Conservation (phyloP, 2,113 vertebrate genomes). For the Rhodinocichla rosea region DNA sequence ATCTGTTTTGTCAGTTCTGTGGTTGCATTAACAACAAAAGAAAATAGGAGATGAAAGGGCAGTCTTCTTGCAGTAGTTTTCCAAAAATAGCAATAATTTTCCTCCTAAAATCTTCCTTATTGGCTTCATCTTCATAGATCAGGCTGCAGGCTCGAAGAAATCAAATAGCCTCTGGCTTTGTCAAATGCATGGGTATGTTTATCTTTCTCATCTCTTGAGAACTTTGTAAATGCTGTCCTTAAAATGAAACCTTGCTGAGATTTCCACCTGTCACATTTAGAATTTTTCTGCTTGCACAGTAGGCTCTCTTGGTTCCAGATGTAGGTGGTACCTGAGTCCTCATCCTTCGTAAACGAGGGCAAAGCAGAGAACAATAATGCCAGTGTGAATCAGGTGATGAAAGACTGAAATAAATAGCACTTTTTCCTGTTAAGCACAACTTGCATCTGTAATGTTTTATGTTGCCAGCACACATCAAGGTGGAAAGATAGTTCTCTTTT, state of each 20-base stretch:
- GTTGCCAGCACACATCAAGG: background rate
- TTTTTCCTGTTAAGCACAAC: background rate
- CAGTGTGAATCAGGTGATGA: background rate
- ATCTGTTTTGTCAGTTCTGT: constrained; percentile 14
- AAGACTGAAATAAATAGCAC: background rate
- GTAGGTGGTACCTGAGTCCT: background rate
- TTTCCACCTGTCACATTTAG: background rate
- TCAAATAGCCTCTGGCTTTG: background rate
- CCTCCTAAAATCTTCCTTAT: background rate
- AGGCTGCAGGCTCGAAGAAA: background rate
- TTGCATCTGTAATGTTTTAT: background rate
- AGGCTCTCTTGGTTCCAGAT: background rate
- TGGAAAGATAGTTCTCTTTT: background rate
- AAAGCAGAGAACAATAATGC: background rate
- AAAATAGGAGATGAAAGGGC: constrained; percentile 38
- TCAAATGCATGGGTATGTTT: background rate
- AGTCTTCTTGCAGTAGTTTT: constrained; percentile 10
- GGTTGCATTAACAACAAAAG: constrained; percentile 30
- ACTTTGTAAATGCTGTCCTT: background rate
- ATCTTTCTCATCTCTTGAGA: background rate
- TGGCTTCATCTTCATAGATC: background rate
- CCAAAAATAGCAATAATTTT: background rate
- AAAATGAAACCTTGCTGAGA: background rate
- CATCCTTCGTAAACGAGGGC: background rate
- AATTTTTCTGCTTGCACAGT: background rate